phyloP scores from a whole-genome alignment of 2,113 vertebrate genomes.

The Chroicocephalus ridibundus region DNA sequence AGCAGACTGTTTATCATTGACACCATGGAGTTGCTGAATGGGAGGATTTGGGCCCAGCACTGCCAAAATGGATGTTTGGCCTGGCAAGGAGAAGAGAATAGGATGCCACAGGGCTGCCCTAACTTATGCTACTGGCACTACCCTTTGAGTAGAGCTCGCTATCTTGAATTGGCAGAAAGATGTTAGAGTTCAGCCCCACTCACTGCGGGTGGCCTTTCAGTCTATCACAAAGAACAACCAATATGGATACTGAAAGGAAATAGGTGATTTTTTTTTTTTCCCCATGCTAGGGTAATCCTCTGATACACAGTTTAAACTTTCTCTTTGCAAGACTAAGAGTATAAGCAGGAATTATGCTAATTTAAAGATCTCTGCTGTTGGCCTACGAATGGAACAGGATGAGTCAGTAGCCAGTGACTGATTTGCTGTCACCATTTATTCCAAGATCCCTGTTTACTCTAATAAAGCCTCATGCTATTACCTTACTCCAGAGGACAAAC shows the following conservation, averaged over 20 bases:
- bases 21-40: background rate
- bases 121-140: background rate
- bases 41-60: background rate
- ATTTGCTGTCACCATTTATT: constrained; percentile 19
- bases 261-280: background rate
- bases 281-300: background rate
- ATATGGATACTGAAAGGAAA: background rate
- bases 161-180: background rate
- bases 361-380: background rate
- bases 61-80: background rate
- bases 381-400: background rate
- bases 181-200: background rate
- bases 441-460: background rate
- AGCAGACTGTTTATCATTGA: background rate
- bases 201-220: background rate
- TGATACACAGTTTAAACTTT: background rate
- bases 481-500: background rate
- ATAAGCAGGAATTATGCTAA: background rate
- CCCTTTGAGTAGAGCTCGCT: background rate
- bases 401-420: background rate
- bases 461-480: background rate
- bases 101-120: background rate
- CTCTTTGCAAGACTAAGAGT: background rate
- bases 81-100: background rate
- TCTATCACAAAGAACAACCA: background rate